phyloP scores from a whole-genome alignment of 2,797 vertebrate genomes.

The Fratercula arctica region DNA sequence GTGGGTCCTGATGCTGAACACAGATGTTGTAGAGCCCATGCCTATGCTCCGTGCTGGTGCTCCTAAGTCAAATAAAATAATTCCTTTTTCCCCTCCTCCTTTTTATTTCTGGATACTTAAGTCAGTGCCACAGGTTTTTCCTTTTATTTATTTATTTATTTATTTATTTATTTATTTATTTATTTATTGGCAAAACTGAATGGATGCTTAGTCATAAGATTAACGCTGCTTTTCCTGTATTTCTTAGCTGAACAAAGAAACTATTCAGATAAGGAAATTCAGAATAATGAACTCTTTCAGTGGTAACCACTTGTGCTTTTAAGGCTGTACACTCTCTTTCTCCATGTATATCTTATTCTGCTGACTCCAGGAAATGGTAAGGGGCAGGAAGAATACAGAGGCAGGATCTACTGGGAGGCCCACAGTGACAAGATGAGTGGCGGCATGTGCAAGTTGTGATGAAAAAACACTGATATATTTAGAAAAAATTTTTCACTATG shows the following conservation, averaged over 20 bases:
- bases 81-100: accelerated
- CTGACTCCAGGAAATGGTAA: not conserved
- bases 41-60: not conserved
- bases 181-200: not conserved
- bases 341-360: not conserved
- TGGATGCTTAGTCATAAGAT: not conserved
- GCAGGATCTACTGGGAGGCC: not conserved
- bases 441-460: not conserved
- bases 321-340: accelerated
- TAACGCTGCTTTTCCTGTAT: not conserved
- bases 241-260: not conserved
- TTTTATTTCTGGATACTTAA: not conserved
- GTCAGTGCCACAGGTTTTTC: not conserved
- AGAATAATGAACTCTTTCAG: not conserved
- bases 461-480: not conserved
- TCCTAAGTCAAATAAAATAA: not conserved
- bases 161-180: no score
- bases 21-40: no score
- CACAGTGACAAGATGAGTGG: not conserved
- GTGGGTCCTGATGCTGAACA: not conserved
- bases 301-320: not conserved
- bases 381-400: accelerated
- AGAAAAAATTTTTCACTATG: not conserved
- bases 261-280: not conserved
- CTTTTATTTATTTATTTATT: not conserved